These are phyloP conservation scores for Monopis laevigella DNA, from an alignment of 2,888 invertebrate species.

Conservation along the genomic window DNA sequence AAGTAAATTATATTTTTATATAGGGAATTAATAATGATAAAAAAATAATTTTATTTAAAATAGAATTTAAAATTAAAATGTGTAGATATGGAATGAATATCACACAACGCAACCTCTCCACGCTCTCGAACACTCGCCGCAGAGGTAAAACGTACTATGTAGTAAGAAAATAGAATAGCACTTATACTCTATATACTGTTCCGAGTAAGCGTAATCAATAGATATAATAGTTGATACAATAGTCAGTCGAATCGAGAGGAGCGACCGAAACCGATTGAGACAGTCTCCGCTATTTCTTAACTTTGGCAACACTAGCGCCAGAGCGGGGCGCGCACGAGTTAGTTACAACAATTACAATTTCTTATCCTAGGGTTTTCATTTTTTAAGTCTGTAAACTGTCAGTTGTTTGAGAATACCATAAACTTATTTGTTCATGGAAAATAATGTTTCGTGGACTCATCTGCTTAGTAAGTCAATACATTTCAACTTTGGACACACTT, in stretches of 20 bases:
- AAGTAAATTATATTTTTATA: too few relatives aligned
- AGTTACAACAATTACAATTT: too few relatives aligned
- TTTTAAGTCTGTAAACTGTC: too few relatives aligned
- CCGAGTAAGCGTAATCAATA: conserved; percentile 67
- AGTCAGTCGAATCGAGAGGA: conserved; percentile 59
- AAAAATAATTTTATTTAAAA: conserved; percentile 24
- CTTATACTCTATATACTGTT: conserved; percentile 57
- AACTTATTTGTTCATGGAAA: too few relatives aligned
- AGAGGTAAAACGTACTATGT: conserved; percentile 19
- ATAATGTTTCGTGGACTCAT: too few relatives aligned
- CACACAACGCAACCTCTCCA: conserved; percentile 57
- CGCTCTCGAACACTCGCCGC: conserved; percentile 11
- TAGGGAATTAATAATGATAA: conserved; percentile 35
- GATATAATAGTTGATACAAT: conserved; percentile 57
- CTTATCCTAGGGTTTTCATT: too few relatives aligned
- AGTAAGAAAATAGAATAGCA: conserved; percentile 64
- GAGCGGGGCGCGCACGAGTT: too few relatives aligned
- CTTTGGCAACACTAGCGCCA: conserved; percentile 9
- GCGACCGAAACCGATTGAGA: conserved; percentile 29
- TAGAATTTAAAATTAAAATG: conserved; percentile 38
- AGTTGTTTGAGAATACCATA: too few relatives aligned
- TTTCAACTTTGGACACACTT: too few relatives aligned
- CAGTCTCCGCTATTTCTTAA: conserved; percentile 9
- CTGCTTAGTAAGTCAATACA: too few relatives aligned
- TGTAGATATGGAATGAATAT: conserved; percentile 55